These are phyloP conservation scores for Cheilosia urbana DNA, from an alignment of 2,888 invertebrate genomes.

Conservation along the genomic window DNA sequence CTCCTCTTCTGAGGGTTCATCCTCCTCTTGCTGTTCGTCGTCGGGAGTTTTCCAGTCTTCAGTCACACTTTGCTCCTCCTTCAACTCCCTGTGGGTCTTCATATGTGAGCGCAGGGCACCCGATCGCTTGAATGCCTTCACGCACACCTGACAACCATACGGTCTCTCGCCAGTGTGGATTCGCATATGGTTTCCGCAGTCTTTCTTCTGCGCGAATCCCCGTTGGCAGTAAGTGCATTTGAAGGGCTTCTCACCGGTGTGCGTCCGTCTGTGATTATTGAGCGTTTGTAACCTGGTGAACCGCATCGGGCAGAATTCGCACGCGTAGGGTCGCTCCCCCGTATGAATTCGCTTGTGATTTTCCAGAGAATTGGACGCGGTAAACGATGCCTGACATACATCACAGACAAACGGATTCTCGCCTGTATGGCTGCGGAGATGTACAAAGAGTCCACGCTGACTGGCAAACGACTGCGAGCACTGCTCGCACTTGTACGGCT, in stretches of 20 bases:
- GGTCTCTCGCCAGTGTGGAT: slow-evolving; percentile 84
- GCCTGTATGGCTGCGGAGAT: slow-evolving; percentile 86
- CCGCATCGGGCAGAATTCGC: slow-evolving; percentile 86
- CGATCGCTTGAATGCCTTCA: slow-evolving; percentile 85
- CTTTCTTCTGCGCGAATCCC: slow-evolving; percentile 86
- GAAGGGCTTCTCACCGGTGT: slow-evolving; percentile 86
- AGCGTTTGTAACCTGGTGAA: slow-evolving; percentile 86
- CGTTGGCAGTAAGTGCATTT: slow-evolving; percentile 85
- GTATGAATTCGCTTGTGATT: slow-evolving; percentile 86
- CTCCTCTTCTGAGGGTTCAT: slow-evolving; percentile 17
- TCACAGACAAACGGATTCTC: slow-evolving; percentile 87
- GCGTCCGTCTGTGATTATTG: slow-evolving; percentile 86
- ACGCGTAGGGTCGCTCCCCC: slow-evolving; percentile 86
- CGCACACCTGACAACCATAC: slow-evolving; percentile 83
- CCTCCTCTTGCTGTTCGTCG: slow-evolving; percentile 75
- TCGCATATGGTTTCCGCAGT: slow-evolving; percentile 85
- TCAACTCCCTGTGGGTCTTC: slow-evolving; percentile 81
- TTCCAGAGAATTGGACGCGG: slow-evolving; percentile 86
- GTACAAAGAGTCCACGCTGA: slow-evolving; percentile 85
- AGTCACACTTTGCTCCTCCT: neutral
- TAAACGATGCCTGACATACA: slow-evolving; percentile 85
- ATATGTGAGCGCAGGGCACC: slow-evolving; percentile 85
- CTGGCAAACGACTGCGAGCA: slow-evolving; percentile 84
- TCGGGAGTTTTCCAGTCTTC: slow-evolving; percentile 53
- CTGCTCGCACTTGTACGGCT: slow-evolving; percentile 82